Percentiles rank a stretch among this genome's conserved stretches.
Evolutionary conservation across 2,797 vertebrate genomes (phyloP).

Genomic region (Pampus argenteus): DNA sequence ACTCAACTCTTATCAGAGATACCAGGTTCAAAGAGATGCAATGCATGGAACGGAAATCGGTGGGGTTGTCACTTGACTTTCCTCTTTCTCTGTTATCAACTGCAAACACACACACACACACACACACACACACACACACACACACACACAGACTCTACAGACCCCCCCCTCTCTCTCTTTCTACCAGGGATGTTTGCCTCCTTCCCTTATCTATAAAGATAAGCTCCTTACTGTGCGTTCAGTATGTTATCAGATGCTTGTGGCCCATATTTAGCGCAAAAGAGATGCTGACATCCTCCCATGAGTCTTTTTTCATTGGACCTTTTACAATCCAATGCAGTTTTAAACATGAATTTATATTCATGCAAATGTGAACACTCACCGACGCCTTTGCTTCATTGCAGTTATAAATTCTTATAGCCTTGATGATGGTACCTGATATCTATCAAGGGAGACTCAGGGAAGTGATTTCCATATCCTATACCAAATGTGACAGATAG

Average conservation of each 20-base stretch:
- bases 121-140: not conserved
- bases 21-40: conserved; percentile 57
- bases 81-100: conserved; percentile 29
- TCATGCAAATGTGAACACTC: conserved; percentile 23
- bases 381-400: not conserved
- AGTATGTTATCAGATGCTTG: conserved; percentile 71
- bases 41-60: conserved; percentile 57
- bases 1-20: conserved; percentile 60
- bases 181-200: conserved; percentile 64
- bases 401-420: conserved; percentile 17
- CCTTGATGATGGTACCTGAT: conserved; percentile 27
- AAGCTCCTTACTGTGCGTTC: conserved; percentile 73
- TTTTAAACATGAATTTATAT: conserved; percentile 38
- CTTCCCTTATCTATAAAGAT: conserved; percentile 73
- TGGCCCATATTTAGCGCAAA: conserved; percentile 61
- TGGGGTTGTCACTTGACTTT: conserved; percentile 40
- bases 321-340: conserved; percentile 29
- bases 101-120: conserved; percentile 19
- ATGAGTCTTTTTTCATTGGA: conserved; percentile 34
- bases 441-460: conserved; percentile 22
- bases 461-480: conserved; percentile 56
- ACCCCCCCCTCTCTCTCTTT: conserved; percentile 15
- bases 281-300: conserved; percentile 60
- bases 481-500: not conserved
- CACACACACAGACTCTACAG: not conserved